These are phyloP conservation scores for Mesorhabditis sp. DNA, from an alignment of 2,888 invertebrate species.

Conservation along the genomic window DNA sequence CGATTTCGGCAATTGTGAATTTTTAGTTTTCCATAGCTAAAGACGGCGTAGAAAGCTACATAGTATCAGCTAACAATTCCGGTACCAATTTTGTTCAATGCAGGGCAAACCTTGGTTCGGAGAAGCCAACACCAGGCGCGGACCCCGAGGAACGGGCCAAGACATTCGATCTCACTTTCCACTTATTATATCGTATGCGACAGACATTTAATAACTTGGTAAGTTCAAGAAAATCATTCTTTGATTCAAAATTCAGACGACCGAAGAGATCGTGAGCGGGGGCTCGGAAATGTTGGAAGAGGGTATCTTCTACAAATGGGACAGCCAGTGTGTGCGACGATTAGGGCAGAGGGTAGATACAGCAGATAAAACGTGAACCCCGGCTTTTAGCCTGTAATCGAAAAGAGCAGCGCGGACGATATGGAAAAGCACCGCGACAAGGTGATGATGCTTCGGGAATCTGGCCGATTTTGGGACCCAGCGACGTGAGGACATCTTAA, in stretches of 20 bases:
- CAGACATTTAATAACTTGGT: background rate
- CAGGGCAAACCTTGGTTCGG: background rate
- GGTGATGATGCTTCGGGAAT: background rate
- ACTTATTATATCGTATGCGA: background rate
- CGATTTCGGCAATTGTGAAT: no score
- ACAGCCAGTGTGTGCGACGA: background rate
- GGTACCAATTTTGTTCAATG: no score
- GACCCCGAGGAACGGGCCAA: background rate
- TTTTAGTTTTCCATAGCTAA: no score
- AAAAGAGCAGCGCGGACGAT: background rate
- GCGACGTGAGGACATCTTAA: background rate
- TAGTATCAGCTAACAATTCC: no score
- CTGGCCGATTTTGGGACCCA: background rate
- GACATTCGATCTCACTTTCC: background rate
- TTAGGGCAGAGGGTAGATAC: background rate
- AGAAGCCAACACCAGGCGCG: background rate
- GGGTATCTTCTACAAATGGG: constrained; percentile 1
- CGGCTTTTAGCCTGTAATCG: background rate
- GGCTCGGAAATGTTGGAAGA: background rate
- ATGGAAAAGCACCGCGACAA: background rate
- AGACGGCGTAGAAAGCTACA: no score
- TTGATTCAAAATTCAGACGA: background rate
- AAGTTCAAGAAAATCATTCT: background rate
- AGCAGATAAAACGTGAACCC: background rate
- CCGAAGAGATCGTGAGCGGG: constrained; percentile 4